These are phyloP conservation scores for Bursaphelenchus okinawaensis DNA, from an alignment of 2,888 invertebrate genomes.

Conservation along the genomic window DNA sequence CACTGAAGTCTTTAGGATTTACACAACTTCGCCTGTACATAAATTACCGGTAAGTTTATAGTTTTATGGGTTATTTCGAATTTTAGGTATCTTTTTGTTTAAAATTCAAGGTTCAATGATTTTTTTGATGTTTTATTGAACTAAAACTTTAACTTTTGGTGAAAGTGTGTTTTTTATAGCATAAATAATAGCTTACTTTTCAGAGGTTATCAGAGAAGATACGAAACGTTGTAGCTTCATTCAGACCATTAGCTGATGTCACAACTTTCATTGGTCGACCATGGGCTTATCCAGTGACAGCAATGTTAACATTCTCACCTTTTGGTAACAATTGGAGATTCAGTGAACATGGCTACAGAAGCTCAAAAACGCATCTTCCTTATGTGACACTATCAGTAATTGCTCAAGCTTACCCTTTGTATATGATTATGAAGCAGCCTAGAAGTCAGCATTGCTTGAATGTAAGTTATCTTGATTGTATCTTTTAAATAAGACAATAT, in stretches of 20 bases:
- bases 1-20: constrained; percentile 28
- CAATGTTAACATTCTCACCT: constrained; percentile 23
- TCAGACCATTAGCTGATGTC: constrained; percentile 37
- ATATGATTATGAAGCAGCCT: constrained; percentile 49
- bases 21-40: constrained; percentile 16
- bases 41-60: constrained; percentile 23
- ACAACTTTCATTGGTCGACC: constrained; percentile 27
- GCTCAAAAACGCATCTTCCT: constrained; percentile 32
- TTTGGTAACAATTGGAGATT: constrained; percentile 21
- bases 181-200: too few species aligned
- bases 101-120: too few species aligned
- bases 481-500: too few species aligned
- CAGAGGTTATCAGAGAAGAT: constrained; percentile 31
- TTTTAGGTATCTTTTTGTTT: too few species aligned
- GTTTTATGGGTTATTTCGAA: not conserved
- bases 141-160: too few species aligned
- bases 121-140: too few species aligned
- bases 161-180: too few species aligned
- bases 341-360: constrained; percentile 17
- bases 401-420: constrained; percentile 39
- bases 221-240: constrained; percentile 31
- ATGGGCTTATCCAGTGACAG: constrained; percentile 33
- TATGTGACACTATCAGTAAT: constrained; percentile 29
- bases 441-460: constrained; percentile 37
- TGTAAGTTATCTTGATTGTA: constrained; percentile 17